Percentiles rank a stretch among this genome's conserved stretches.
These are phyloP conservation scores for Yponomeuta malinellus DNA, from an alignment of 2,888 invertebrate genomes.

Conservation along the genomic window DNA sequence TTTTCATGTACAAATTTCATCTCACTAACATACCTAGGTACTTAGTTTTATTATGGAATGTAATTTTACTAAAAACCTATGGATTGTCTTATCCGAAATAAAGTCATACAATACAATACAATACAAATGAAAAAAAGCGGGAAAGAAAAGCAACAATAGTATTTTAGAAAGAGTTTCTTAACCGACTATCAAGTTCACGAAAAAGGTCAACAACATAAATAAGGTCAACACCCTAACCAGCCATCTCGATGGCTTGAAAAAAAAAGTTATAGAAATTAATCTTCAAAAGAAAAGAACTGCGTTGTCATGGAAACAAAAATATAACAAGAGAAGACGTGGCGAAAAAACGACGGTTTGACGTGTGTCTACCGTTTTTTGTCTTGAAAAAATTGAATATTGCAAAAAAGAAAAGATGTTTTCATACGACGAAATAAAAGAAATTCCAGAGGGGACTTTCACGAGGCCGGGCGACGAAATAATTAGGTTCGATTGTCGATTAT, in stretches of 20 bases:
- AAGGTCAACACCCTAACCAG: not conserved
- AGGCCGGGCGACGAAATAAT: slow-evolving; percentile 65
- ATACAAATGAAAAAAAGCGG: not conserved
- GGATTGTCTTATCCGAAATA: too few species aligned
- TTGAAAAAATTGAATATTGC: slow-evolving; percentile 66
- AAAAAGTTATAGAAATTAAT: not conserved
- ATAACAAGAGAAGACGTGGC: slow-evolving; percentile 39
- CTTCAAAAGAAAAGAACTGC: slow-evolving; percentile 24
- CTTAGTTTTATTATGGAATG: too few species aligned
- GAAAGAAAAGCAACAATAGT: not conserved
- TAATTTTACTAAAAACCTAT: too few species aligned
- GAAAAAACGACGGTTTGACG: slow-evolving; percentile 54
- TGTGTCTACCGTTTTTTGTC: slow-evolving; percentile 50
- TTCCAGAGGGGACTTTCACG: slow-evolving; percentile 54
- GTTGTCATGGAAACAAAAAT: slow-evolving; percentile 53
- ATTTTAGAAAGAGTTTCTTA: not conserved
- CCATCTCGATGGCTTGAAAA: not conserved
- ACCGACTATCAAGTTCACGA: too few species aligned
- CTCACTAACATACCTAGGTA: too few species aligned
- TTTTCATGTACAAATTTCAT: too few species aligned
- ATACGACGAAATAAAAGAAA: slow-evolving; percentile 69
- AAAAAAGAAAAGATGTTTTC: slow-evolving; percentile 69
- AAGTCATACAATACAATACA: too few species aligned
- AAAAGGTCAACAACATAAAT: not conserved
- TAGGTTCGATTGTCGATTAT: slow-evolving; percentile 49